Base-by-base conservation (phyloP, 2,888 invertebrate species). In the Actias luna region DNA sequence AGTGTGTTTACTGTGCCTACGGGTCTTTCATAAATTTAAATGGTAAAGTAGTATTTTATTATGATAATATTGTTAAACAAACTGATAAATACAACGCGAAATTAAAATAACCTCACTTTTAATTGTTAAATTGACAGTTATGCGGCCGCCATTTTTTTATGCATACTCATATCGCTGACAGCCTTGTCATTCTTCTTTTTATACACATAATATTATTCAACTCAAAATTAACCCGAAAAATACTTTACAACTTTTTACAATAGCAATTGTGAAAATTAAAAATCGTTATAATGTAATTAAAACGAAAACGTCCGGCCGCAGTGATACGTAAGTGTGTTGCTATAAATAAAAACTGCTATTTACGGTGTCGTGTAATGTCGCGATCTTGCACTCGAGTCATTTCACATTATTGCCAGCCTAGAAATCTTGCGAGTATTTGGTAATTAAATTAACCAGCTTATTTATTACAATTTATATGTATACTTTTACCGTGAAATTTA, bases 101-200 rank as follows among this genome's bases (percentile, higher is more conserved):
- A 12, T 22, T 50, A 50, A 22, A 10, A 50, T 25, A 25, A 50
- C 12, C 46, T 50, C 46, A 50, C 46, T 25, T 50, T 50, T 50
- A 50, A 50, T 50, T 25, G 25, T 2, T 50, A 12, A 50, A 8
- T 8, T 50, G 46, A 25, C 46, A 25, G 46, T 25, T 50, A 50
- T 50, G 46, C 46, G 46, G 14, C 12, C 29, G 55, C 29, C 55
- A 55, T 55, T 55, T 55, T 29, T n/a, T n/a, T n/a, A n/a, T n/a
- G n/a, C n/a, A 50, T 25, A 25, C 22, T 8, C 46, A 50, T 50
- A 22, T 50, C 46, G 10, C 12, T 50, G 46, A 22, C 25, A 22
- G 25, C 46, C 46, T 50, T 50, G 12, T 50, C 12, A 50, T 42
- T 42, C 3, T 42, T 42, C 36, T 36, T 52, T 52, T 55, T 55